Conservation (phyloP, 2,797 vertebrate genomes). For the Lepus oiostolus region DNA sequence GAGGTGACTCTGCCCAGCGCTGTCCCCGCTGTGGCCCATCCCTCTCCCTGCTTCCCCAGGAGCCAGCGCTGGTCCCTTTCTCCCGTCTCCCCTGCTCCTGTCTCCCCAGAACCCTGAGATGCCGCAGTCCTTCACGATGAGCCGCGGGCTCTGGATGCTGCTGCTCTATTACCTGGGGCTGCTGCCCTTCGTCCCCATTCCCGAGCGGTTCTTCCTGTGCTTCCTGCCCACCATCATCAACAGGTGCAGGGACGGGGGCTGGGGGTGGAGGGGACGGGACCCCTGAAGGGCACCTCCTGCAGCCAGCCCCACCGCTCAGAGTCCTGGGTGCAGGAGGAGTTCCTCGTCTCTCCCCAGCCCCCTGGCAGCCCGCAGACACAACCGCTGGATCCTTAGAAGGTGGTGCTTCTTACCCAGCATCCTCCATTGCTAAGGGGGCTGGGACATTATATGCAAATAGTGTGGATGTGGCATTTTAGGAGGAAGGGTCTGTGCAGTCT, state of each 20-base stretch:
- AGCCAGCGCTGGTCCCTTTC: background rate
- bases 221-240: constrained; percentile 87
- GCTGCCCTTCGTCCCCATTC: constrained; percentile 82
- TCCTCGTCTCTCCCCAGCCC: background rate
- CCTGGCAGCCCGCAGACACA: background rate
- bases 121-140: constrained; percentile 80
- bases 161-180: constrained; percentile 85
- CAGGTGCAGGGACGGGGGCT: constrained; percentile 63
- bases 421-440: background rate
- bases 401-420: background rate
- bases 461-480: background rate
- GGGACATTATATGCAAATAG: background rate
- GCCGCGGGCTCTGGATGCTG: constrained; percentile 65
- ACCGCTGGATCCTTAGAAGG: background rate
- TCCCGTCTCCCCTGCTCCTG: background rate
- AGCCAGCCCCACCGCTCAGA: background rate
- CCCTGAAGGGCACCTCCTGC: background rate
- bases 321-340: background rate
- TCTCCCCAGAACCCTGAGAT: constrained; percentile 83
- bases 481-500: background rate
- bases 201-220: constrained; percentile 82
- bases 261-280: too few species aligned
- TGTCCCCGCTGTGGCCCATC: background rate
- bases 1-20: background rate
- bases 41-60: background rate